Evolutionary conservation across 1,140 invertebrate genomes (phyloP), one percentile per base, ranked within the genome.

Genomic region (Nixonia krombeini): DNA sequence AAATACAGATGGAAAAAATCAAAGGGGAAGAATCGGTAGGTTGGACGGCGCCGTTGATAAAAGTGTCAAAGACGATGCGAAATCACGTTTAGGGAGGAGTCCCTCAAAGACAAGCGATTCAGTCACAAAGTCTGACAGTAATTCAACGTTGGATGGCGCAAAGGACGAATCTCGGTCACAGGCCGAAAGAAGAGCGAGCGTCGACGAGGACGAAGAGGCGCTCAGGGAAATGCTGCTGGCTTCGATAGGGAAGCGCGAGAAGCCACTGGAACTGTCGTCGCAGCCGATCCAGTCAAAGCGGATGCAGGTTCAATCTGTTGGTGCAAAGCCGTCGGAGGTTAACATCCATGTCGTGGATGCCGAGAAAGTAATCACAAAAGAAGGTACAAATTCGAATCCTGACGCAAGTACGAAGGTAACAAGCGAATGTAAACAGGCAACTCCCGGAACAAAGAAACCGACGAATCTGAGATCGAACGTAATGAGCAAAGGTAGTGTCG

Each of bases 201-300:
- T 81, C 4, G 84, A 86, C 0, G 84, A 85, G 18, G 84, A 86
- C 31, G 83, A 85, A 37, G 75, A 85, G 37, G 68, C 56, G 4
- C 59, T 86, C 7, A 61, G 84, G 18, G 79, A 75, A 9, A 74
- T 77, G 45, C 50, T 85, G 13, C 28, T 85, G 3, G 83, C 83
- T 8, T 83, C 80, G 6, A 50, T 86, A 13, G 72, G 71, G 4
- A 83, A 78, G 59, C 58, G 76, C 3, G 40, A 58, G 4, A 82
- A 79, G 51, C 6, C 46, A 9, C 29, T 23, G 0, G 75, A 65
- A n/a, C n/a, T n/a, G 12, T 0, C 4, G 1, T 5, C 16, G 16
- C 38, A 57, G n/a, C 7, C 29, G 5, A 0, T 8, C 0, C 44
- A 55, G 5, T 1, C 44, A 0, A 58, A 53, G 10, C 38, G 37